Percentiles rank a stretch among this genome's conserved stretches.
Conservation (phyloP, 2,888 invertebrate genomes). For the Oscheius myriophilus region DNA sequence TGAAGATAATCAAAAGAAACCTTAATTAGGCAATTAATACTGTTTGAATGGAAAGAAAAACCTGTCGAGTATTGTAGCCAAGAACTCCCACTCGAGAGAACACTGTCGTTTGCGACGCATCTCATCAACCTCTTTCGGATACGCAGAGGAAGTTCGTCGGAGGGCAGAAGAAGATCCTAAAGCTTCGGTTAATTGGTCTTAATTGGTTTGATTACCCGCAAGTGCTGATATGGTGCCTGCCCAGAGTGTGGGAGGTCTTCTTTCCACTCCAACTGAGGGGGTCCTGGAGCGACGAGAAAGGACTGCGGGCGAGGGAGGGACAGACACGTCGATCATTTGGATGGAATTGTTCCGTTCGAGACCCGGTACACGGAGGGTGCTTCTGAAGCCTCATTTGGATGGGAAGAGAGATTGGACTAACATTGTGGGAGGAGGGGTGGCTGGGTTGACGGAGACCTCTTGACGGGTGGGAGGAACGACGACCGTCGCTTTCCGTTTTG, state of each 20-base stretch:
- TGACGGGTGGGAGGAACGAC: background rate
- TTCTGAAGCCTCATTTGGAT: conserved; percentile 4
- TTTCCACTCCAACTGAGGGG: conserved; percentile 37
- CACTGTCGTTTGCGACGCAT: conserved; percentile 59
- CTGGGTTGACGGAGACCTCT: conserved; percentile 19
- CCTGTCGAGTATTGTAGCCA: conserved; percentile 68
- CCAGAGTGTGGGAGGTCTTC: conserved; percentile 45
- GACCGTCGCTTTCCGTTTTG: background rate
- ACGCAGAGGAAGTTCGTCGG: conserved; percentile 47
- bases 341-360: conserved; percentile 39
- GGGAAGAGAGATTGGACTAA: background rate
- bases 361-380: conserved; percentile 23
- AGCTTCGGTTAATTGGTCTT: background rate
- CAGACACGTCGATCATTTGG: conserved; percentile 63
- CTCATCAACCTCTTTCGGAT: conserved; percentile 51
- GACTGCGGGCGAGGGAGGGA: conserved; percentile 50
- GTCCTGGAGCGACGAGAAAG: conserved; percentile 33
- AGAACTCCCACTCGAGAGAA: conserved; percentile 68
- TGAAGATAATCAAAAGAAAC: conserved; percentile 64
- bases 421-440: conserved; percentile 37
- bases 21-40: conserved; percentile 32
- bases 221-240: conserved; percentile 54
- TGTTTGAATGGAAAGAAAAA: background rate
- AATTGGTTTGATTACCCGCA: conserved; percentile 31
- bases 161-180: conserved; percentile 38